These are phyloP conservation scores for Enteromius radiatus DNA, from an alignment of 2,797 vertebrate species.

Conservation along the genomic window DNA sequence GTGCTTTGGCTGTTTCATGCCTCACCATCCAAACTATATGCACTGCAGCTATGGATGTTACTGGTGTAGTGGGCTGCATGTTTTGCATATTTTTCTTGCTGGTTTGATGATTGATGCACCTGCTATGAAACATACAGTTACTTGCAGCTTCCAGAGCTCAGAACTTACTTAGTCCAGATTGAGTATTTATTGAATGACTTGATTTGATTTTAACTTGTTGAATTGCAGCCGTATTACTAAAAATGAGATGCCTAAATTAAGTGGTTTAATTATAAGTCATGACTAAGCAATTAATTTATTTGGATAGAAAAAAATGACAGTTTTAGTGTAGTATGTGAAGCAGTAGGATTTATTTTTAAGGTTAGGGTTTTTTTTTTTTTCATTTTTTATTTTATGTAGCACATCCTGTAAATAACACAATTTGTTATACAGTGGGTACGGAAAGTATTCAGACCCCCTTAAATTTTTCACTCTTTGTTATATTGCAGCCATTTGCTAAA, in stretches of 20 bases:
- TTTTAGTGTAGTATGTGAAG: neutral
- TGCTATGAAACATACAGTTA: neutral
- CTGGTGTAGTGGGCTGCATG: neutral
- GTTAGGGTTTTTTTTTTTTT: neutral
- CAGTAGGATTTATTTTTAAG: neutral
- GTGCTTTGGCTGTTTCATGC: neutral
- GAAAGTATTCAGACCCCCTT: too few species aligned
- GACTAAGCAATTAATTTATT: neutral
- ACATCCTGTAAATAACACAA: neutral
- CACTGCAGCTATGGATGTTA: neutral
- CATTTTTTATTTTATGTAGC: neutral
- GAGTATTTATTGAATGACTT: neutral
- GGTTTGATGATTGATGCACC: neutral
- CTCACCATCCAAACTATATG: neutral
- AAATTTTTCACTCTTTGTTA: too few species aligned
- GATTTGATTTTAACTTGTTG: neutral
- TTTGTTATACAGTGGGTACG: neutral
- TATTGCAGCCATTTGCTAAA: too few species aligned
- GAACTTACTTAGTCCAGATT: neutral
- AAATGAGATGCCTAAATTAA: neutral
- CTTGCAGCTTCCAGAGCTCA: neutral
- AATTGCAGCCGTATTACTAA: neutral
- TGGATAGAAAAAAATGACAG: neutral
- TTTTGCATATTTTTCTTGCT: slow-evolving; percentile 5
- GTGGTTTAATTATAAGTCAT: neutral